Evolutionary conservation across 2,888 invertebrate genomes (phyloP), one percentile per base, ranked within the genome.

Genomic region (Drosophila affinis): DNA sequence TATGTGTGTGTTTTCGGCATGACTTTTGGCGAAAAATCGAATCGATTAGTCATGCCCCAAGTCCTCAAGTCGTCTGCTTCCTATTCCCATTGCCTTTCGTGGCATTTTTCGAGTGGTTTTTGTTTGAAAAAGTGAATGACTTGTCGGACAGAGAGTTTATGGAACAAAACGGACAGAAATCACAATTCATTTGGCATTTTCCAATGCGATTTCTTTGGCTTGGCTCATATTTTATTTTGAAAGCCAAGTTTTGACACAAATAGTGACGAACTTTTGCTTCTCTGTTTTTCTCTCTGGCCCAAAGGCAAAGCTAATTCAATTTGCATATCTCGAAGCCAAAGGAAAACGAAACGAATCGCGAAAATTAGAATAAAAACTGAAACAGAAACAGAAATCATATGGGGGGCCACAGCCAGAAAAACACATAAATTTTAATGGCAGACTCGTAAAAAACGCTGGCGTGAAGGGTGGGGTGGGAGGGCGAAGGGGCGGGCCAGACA

Each of bases 1-100:
- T 72, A 39, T 49, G 58, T 61, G 51, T 34, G n/a, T n/a, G n/a
- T 47, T 34, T 52, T 68, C 56, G 71, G 74, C 79, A 74, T 79
- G 87, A 78, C 85, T 85, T 87, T 83, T 81, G 82, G 69, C 87
- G 80, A 87, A 85, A 85, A 87, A 88, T 82, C 86, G 84, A 84
- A 84, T 84, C 84, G 84, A 87, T 84, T 84, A 87, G 84, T 84
- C 84, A 84, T 84, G 88, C 83, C 83, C 83, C 83, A 71, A 76
- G 72, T 78, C 82, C 80, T 80, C 84, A 77, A 80, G 75, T 73
- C 73, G 60, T 45, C 45, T 47, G 39, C 55, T 34, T 46, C 77
- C 77, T 75, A 81, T 67, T 60, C 76, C 79, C 80, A 79, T 77
- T 78, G 55, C 49, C 65, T 47, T 52, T 69, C 59, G 55, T 55